These are phyloP conservation scores for Argya squamiceps DNA, from an alignment of 2,797 vertebrate genomes.

Conservation along the genomic window DNA sequence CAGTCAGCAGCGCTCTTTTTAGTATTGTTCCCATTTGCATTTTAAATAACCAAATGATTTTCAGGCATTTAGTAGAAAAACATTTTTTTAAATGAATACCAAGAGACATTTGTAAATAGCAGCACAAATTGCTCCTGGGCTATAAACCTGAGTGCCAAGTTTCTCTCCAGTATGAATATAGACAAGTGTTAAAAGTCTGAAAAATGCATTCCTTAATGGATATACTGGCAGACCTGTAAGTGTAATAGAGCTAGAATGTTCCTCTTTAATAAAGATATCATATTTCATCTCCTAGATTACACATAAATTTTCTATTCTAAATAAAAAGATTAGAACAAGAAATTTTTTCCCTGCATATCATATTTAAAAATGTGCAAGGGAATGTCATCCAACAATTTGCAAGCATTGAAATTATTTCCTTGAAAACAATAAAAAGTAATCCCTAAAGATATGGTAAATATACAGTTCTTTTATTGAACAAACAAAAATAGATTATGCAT, in stretches of 20 bases:
- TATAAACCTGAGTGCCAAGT: slow-evolving; percentile 73
- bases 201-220: slow-evolving; percentile 73
- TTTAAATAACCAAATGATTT: slow-evolving; percentile 68
- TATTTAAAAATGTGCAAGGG: slow-evolving; percentile 58
- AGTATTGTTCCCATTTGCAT: slow-evolving; percentile 48
- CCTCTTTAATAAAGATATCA: slow-evolving; percentile 66
- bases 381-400: slow-evolving; percentile 46
- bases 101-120: slow-evolving; percentile 73
- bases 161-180: slow-evolving; percentile 67
- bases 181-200: slow-evolving; percentile 64
- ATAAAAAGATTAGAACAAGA: slow-evolving; percentile 55
- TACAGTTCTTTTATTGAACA: slow-evolving; percentile 74
- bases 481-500: slow-evolving; percentile 71
- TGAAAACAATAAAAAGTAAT: slow-evolving; percentile 63
- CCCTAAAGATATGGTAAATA: slow-evolving; percentile 71
- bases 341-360: slow-evolving; percentile 21
- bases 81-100: slow-evolving; percentile 69
- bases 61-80: slow-evolving; percentile 69
- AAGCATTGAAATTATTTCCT: slow-evolving; percentile 59
- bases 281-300: slow-evolving; percentile 48
- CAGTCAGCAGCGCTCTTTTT: background rate
- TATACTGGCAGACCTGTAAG: slow-evolving; percentile 67
- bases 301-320: slow-evolving; percentile 45
- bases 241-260: slow-evolving; percentile 59
- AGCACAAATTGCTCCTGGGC: slow-evolving; percentile 71